Evolutionary conservation across 2,888 invertebrate species (phyloP).

Genomic region (Phytoseiulus persimilis): DNA sequence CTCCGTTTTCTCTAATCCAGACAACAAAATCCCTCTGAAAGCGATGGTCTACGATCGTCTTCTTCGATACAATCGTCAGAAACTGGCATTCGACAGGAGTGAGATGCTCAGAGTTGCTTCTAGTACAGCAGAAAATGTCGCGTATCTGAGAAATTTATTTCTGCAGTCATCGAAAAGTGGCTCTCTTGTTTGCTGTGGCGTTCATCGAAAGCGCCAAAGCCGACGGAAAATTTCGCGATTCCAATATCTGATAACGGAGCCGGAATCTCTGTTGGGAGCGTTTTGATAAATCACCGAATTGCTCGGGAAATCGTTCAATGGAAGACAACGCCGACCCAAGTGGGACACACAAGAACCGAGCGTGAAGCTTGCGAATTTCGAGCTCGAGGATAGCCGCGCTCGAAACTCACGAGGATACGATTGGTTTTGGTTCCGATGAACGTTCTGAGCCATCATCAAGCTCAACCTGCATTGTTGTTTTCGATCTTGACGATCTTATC

Average conservation of each 20-base stretch:
- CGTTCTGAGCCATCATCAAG: too few relatives aligned
- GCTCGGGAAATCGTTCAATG: too few relatives aligned
- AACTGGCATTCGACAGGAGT: background rate
- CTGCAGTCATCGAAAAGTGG: background rate
- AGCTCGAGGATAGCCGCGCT: too few relatives aligned
- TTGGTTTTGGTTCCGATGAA: too few relatives aligned
- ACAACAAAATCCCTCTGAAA: background rate
- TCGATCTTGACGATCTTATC: too few relatives aligned
- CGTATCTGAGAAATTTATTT: slow-evolving; percentile 5
- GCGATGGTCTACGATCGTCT: background rate
- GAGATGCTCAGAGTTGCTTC: background rate
- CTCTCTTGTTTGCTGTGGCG: background rate
- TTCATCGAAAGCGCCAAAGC: background rate
- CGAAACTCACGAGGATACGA: too few relatives aligned
- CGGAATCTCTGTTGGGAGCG: background rate
- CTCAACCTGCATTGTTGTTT: too few relatives aligned
- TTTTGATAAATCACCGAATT: too few relatives aligned
- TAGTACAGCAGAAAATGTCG: background rate
- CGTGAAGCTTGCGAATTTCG: too few relatives aligned
- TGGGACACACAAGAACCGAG: too few relatives aligned
- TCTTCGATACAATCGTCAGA: background rate
- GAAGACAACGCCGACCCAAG: too few relatives aligned
- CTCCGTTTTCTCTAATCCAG: background rate
- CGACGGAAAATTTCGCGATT: background rate
- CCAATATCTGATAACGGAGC: background rate